These are phyloP conservation scores for Apostichopus parvimensis DNA, from an alignment of 35 echinoderm and acorn worm species.

Conservation along the genomic window DNA sequence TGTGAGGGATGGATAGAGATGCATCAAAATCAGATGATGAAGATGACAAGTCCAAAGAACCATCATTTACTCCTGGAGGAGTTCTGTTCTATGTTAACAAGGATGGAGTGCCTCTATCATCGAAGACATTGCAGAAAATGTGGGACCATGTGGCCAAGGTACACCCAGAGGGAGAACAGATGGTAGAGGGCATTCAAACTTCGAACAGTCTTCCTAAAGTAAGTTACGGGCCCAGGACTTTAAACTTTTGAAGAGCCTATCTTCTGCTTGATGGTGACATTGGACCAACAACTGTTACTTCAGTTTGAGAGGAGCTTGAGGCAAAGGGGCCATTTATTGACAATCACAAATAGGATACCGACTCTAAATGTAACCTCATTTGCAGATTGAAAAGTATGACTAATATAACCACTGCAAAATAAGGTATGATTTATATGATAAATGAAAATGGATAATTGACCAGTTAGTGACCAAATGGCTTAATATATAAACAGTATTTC, in stretches of 20 bases:
- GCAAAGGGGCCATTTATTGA: too few species aligned
- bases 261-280: background rate
- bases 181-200: slow-evolving; percentile 73
- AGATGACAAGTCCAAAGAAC: slow-evolving; percentile 23
- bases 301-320: too few species aligned
- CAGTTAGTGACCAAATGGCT: too few species aligned
- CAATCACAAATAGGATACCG: too few species aligned
- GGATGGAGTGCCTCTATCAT: slow-evolving; percentile 80
- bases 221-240: background rate
- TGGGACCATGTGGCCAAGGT: slow-evolving; percentile 82
- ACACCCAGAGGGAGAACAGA: slow-evolving; percentile 80
- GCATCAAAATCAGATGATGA: slow-evolving; percentile 36
- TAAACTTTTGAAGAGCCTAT: background rate
- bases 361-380: too few species aligned
- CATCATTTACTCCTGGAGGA: slow-evolving; percentile 56
- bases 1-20: background rate
- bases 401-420: too few species aligned
- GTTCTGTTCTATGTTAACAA: slow-evolving; percentile 98
- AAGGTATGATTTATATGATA: too few species aligned
- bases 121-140: slow-evolving; percentile 87
- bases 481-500: too few species aligned
- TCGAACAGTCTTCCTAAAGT: slow-evolving; percentile 86
- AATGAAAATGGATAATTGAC: too few species aligned
- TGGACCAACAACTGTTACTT: too few species aligned
- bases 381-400: too few species aligned